These are phyloP conservation scores for Drosophila prolongata DNA, from an alignment of 2,888 invertebrate genomes.

Conservation along the genomic window DNA sequence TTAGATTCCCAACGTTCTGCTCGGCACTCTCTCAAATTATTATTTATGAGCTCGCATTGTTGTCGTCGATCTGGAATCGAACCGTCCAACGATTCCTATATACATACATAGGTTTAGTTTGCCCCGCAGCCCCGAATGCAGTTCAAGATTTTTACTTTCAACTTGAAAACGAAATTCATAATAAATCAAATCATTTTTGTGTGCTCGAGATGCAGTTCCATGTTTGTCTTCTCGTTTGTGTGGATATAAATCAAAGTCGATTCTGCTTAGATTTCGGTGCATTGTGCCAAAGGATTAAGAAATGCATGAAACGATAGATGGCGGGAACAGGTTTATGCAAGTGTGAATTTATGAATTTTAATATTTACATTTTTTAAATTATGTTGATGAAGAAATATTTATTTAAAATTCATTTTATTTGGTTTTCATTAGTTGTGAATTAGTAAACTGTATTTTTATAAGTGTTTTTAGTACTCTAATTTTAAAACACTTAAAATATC, in stretches of 20 bases:
- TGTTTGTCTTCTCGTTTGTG: constrained; percentile 42
- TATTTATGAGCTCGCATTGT: constrained; percentile 80
- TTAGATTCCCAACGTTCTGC: constrained; percentile 49
- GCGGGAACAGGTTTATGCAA: constrained; percentile 14
- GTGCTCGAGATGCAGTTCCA: constrained; percentile 49
- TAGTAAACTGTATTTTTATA: too few relatives aligned
- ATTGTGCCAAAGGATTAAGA: constrained; percentile 27
- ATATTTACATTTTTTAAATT: neutral
- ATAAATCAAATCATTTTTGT: constrained; percentile 75
- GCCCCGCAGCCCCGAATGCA: constrained; percentile 45
- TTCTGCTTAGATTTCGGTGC: constrained; percentile 48
- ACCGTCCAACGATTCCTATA: constrained; percentile 29
- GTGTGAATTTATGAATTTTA: neutral
- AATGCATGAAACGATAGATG: neutral
- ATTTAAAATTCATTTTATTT: too few relatives aligned
- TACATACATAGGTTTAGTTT: constrained; percentile 36
- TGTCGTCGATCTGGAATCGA: constrained; percentile 74
- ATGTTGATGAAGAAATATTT: neutral
- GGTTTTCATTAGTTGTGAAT: too few relatives aligned
- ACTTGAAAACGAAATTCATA: constrained; percentile 63
- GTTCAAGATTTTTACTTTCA: constrained; percentile 71
- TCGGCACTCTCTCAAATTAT: constrained; percentile 63
- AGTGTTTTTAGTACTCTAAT: too few relatives aligned
- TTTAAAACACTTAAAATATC: too few relatives aligned
- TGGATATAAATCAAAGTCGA: constrained; percentile 63